A percentile compares a stretch with the other conserved stretches of the same genome.
These are phyloP conservation scores for Graphium colonna DNA, from an alignment of 2,888 invertebrate genomes.

Conservation along the genomic window DNA sequence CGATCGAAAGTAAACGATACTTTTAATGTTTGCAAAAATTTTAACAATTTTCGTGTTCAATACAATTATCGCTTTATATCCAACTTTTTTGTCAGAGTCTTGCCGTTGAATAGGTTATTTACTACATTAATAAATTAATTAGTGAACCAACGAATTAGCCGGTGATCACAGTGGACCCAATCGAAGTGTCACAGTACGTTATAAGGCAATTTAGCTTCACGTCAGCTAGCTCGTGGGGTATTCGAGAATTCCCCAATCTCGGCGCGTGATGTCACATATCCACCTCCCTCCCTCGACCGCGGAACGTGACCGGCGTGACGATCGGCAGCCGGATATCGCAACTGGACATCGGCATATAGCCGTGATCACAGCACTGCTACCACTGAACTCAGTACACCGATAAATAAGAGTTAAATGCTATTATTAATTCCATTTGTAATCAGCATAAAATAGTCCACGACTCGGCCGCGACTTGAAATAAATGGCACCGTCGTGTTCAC, in stretches of 20 bases:
- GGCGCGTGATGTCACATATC: slow-evolving; percentile 61
- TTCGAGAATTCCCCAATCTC: slow-evolving; percentile 37
- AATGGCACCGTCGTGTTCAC: neutral
- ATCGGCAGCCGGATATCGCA: slow-evolving; percentile 44
- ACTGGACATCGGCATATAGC: slow-evolving; percentile 19
- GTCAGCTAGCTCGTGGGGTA: slow-evolving; percentile 35
- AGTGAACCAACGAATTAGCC: too few relatives aligned
- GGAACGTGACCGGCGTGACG: slow-evolving; percentile 54
- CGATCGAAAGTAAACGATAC: neutral
- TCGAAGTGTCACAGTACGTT: slow-evolving; percentile 22
- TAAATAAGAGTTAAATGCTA: too few relatives aligned
- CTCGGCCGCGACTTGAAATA: neutral
- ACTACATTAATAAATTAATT: too few relatives aligned
- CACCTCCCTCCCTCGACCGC: slow-evolving; percentile 55
- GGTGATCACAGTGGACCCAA: neutral
- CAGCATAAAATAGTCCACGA: neutral
- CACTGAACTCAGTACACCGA: too few relatives aligned
- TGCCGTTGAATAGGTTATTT: too few relatives aligned
- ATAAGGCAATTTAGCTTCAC: slow-evolving; percentile 37
- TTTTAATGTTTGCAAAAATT: neutral
- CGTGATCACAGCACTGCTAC: neutral
- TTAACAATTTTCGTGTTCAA: neutral
- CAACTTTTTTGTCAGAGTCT: neutral
- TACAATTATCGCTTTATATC: neutral
- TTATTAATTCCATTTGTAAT: too few relatives aligned